These are phyloP conservation scores for Aphodius granarius DNA, from an alignment of 2,888 invertebrate species.

Conservation along the genomic window DNA sequence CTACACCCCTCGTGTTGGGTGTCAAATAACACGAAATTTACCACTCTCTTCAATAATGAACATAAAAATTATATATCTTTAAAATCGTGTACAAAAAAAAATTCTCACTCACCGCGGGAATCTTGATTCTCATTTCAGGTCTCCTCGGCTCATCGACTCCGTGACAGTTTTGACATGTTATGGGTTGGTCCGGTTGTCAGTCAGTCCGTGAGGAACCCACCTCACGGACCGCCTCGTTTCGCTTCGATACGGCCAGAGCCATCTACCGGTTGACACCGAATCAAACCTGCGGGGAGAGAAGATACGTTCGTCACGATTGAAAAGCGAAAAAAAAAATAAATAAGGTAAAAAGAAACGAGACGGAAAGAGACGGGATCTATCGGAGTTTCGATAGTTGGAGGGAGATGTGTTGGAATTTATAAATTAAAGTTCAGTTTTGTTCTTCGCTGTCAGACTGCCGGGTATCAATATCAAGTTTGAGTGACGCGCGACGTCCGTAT, in stretches of 20 bases:
- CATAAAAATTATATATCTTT: not conserved
- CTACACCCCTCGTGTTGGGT: not conserved
- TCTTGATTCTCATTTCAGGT: not conserved
- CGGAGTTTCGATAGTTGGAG: not conserved
- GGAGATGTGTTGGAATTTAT: not conserved
- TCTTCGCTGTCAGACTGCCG: not conserved
- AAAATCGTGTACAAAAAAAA: not conserved
- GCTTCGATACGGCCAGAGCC: not conserved
- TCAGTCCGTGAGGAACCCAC: not conserved
- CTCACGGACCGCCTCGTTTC: not conserved
- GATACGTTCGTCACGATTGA: not conserved
- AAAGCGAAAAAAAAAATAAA: not conserved
- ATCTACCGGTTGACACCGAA: not conserved
- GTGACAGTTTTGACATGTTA: slow-evolving; percentile 8
- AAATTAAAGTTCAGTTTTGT: slow-evolving; percentile 10
- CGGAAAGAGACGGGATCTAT: not conserved
- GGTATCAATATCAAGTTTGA: slow-evolving; percentile 13
- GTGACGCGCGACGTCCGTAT: slow-evolving; percentile 2
- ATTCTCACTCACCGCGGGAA: not conserved
- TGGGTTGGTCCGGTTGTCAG: slow-evolving; percentile 4
- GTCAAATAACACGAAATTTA: not conserved
- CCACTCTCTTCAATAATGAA: not conserved
- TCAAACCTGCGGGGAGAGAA: not conserved
- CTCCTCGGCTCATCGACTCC: slow-evolving; percentile 2
- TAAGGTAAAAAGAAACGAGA: not conserved